Evolutionary conservation across 2,113 vertebrate genomes (phyloP).

Genomic region (Montifringilla adamsi): DNA sequence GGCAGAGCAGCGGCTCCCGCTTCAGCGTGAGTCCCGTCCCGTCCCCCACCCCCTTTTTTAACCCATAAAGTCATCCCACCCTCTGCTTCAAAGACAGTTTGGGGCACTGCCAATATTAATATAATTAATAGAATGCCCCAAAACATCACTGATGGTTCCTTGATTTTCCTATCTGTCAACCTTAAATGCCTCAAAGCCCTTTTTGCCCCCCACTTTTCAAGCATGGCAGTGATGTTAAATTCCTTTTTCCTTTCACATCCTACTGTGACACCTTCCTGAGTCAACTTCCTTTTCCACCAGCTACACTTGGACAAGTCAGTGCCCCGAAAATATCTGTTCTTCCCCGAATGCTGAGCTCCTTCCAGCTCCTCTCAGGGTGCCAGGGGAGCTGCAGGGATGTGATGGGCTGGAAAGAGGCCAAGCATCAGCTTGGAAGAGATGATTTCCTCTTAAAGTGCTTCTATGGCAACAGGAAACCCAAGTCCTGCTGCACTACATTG

Average conservation of each 20-base stretch:
- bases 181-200: not conserved
- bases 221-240: not conserved
- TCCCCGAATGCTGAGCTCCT: not conserved
- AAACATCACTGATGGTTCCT: not conserved
- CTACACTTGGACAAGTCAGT: not conserved
- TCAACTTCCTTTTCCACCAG: not conserved
- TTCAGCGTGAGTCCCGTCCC: slow-evolving; percentile 79
- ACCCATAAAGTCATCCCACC: not conserved
- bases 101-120: rapidly evolving
- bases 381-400: not conserved
- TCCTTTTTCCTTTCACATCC: not conserved
- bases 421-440: not conserved
- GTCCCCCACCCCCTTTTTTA: rapidly evolving
- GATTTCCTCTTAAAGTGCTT: not conserved
- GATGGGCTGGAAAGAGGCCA: slow-evolving; percentile 2
- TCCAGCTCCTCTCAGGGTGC: not conserved
- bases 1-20: slow-evolving; percentile 80
- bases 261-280: not conserved
- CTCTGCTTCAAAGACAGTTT: not conserved
- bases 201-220: rapidly evolving
- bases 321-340: not conserved
- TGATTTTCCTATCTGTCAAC: not conserved
- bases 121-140: not conserved
- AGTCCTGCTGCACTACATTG: not conserved
- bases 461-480: slow-evolving; percentile 8